These are phyloP conservation scores for Halcyon chelicuti DNA, from an alignment of 2,797 vertebrate genomes.

Conservation along the genomic window DNA sequence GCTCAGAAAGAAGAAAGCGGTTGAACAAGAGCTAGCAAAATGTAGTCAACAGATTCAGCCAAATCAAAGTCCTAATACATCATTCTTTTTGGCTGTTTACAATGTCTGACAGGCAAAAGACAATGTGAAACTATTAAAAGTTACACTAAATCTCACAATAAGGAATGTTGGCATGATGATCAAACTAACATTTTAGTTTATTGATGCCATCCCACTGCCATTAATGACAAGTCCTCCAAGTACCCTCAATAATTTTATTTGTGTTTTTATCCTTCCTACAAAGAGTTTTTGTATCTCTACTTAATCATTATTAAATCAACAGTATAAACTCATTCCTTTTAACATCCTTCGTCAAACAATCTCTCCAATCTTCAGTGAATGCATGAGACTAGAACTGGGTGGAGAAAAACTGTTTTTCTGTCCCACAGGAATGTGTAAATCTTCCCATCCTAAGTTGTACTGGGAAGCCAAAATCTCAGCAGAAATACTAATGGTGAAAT, in stretches of 20 bases:
- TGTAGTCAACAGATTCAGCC: fast-evolving
- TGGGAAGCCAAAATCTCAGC: background rate
- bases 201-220: background rate
- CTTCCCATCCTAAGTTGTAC: background rate
- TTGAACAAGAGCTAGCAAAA: background rate
- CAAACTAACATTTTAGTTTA: background rate
- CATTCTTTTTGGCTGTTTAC: background rate
- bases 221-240: background rate
- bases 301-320: background rate
- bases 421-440: background rate
- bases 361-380: background rate
- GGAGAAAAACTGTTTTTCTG: background rate
- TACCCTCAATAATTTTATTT: background rate
- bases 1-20: background rate
- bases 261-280: background rate
- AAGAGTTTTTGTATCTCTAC: background rate
- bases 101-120: background rate
- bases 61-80: background rate
- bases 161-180: background rate
- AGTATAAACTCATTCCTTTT: background rate
- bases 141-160: background rate
- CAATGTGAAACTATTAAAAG: background rate
- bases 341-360: background rate
- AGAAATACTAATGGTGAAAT: background rate
- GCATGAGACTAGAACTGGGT: background rate